Evolutionary conservation across 1,140 invertebrate species (phyloP), one percentile per base, ranked within the genome.

Genomic region (Pseudomyrmex cubaensis): DNA sequence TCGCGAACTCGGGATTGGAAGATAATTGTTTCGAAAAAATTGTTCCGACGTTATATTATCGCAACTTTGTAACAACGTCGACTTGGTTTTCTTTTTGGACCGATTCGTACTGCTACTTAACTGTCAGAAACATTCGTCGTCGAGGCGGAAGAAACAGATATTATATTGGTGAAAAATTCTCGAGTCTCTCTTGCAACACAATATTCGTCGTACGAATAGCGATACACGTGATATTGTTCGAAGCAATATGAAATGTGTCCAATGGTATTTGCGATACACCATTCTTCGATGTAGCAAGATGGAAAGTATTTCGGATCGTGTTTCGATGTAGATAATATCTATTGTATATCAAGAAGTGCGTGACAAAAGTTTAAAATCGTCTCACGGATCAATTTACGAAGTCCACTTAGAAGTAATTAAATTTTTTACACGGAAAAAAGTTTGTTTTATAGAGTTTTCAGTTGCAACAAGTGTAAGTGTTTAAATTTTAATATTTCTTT

Each of bases 151-250:
- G 1, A 46, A 35, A 3, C 25, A 62, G 35, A 25, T 17, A 12
- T n/a, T 25, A 66, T 56, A 77, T 56, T 20, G n/a, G 22, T 25
- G 35, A 57, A 35, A 15, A 57, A 52, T 67, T 50, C 35, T 35
- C 46, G 4, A 50, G 52, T 20, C 13, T 57, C 13, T 25, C 66
- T 77, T 46, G n/a, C 62, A 63, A 76, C 59, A 63, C n/a, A 5
- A 56, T 50, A 46, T 67, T 67, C 54, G 59, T 63, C 15, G 5
- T 63, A 75, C 22, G 15, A 63, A 50, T 20, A 73, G 17, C 57
- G n/a, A 52, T 52, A 52, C 52, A 73, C 7, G 59, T 4, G 1
- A 48, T 62, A 62, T 15, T 9, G 54, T 66, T 44, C 63, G 13
- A 46, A 48, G n/a, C 9, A 35, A 59, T 9, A 15, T 72, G 25